Evolutionary conservation across 2,113 vertebrate species (phyloP).

Genomic region (Blennius ocellaris): DNA sequence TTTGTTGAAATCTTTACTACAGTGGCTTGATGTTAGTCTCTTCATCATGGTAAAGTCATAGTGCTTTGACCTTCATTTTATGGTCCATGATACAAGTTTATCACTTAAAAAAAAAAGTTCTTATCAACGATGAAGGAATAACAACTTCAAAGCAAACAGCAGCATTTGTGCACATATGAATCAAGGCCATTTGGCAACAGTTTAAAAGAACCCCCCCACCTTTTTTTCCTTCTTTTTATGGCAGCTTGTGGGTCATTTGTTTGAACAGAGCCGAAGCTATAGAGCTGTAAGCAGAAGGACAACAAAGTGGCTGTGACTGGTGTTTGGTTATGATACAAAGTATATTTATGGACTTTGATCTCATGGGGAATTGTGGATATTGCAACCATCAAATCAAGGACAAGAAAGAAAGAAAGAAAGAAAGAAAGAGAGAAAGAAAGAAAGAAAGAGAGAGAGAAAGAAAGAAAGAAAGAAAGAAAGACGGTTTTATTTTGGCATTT

Average conservation of each 20-base stretch:
- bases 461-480: too few species aligned
- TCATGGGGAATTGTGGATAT: constrained; percentile 39
- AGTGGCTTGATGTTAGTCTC: neutral
- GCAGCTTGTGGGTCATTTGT: constrained; percentile 43
- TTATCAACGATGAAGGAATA: too few species aligned
- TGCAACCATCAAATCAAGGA: neutral
- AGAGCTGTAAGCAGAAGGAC: constrained; percentile 20
- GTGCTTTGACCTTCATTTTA: too few species aligned
- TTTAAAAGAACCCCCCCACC: constrained; percentile 34
- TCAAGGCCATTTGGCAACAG: constrained; percentile 19
- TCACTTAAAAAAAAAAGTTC: too few species aligned
- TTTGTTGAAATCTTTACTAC: too few species aligned
- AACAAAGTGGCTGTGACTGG: constrained; percentile 33
- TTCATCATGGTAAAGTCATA: neutral
- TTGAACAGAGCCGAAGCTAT: constrained; percentile 54
- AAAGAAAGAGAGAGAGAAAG: too few species aligned
- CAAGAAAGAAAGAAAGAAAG: neutral
- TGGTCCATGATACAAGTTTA: too few species aligned
- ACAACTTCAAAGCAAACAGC: neutral
- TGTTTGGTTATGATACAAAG: constrained; percentile 62
- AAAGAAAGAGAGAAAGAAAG: too few species aligned
- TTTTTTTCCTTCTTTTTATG: constrained; percentile 37
- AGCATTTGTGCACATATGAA: neutral
- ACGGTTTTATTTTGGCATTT: too few species aligned
- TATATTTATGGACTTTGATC: constrained; percentile 73